phyloP scores from a whole-genome alignment of 2,797 vertebrate species.

The Cheracebus regulus region DNA sequence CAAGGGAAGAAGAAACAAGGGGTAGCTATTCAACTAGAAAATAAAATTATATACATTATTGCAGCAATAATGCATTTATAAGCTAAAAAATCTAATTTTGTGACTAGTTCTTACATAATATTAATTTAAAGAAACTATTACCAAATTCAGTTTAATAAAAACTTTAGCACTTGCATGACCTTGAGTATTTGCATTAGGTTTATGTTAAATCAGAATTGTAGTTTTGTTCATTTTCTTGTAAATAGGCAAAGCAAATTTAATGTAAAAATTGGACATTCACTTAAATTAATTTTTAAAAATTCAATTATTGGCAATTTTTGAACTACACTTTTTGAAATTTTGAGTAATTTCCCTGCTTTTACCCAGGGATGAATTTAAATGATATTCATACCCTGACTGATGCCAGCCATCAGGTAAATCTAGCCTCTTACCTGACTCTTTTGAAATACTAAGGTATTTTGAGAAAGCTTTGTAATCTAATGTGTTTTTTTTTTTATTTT shows the following conservation, averaged over 20 bases:
- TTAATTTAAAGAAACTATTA: slow-evolving; percentile 28
- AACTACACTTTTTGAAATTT: neutral
- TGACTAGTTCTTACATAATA: slow-evolving; percentile 4
- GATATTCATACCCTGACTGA: slow-evolving; percentile 23
- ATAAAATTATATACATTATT: neutral
- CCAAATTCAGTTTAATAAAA: slow-evolving; percentile 52
- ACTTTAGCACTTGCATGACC: neutral
- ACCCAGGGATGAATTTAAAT: slow-evolving; percentile 7
- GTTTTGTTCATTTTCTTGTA: slow-evolving; percentile 26
- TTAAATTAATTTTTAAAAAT: slow-evolving; percentile 23
- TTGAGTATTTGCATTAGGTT: slow-evolving; percentile 49
- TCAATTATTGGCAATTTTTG: slow-evolving; percentile 41
- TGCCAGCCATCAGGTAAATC: neutral
- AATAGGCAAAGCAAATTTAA: slow-evolving; percentile 31
- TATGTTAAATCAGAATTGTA: slow-evolving; percentile 15
- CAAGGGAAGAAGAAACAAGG: slow-evolving; percentile 7
- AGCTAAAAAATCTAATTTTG: slow-evolving; percentile 6
- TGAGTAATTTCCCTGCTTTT: slow-evolving; percentile 23
- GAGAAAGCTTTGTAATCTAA: neutral
- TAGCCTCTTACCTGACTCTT: neutral
- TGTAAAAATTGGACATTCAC: neutral
- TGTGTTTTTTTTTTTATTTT: neutral
- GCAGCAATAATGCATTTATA: neutral
- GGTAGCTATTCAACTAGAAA: neutral
- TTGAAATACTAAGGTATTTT: slow-evolving; percentile 64